Base-by-base conservation (phyloP, 1,140 invertebrate species). In the Drosophila subpulchrella region DNA sequence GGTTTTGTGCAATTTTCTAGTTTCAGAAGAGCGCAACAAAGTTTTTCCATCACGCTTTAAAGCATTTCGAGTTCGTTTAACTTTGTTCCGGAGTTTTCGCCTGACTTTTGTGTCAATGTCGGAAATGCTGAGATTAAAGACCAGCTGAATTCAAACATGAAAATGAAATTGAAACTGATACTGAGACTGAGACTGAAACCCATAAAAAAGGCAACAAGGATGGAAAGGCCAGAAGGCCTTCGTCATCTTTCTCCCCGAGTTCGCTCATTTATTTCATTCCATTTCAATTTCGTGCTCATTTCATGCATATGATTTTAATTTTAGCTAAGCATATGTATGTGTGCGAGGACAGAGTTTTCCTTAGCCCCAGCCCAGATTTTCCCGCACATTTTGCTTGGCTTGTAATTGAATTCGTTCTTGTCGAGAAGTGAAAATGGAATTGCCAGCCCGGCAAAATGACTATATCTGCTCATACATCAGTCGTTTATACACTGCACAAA, bases 291-390 rank as follows among this genome's bases (percentile, higher is more conserved):
- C 73, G 84, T 77, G 80, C 84, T 88, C 80, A 88, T 88, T 88
- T 88, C 84, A 88, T 89, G 84, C 84, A 88, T 88, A 88, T 88
- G 85, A 88, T 88, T 89, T 88, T 88, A 89, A 88, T 88, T 88
- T 88, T 78, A 63, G 66, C 72, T 70, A 72, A 83, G 72, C 75
- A 82, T 62, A 54, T 62, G 36, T 56, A 57, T 66, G 38, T 62
- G 59, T 50, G 51, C 48, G 39, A 32, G 41, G 34, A 30, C 17
- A n/a, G 15, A 10, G 34, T 65, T 50, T 48, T 58, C 27, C 57
- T 48, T 32, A 10, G 10, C 38, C 41, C 5, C 5, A 13, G 13
- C 15, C 30, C 30, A 55, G 30, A 75, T 62, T 62, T 50, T 75
- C 24, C 34, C 20, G 68, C 68, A 67, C 75, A 75, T 70, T 83